Evolutionary conservation across 2,113 vertebrate species (phyloP).

Genomic region (Oxyruncus cristatus): DNA sequence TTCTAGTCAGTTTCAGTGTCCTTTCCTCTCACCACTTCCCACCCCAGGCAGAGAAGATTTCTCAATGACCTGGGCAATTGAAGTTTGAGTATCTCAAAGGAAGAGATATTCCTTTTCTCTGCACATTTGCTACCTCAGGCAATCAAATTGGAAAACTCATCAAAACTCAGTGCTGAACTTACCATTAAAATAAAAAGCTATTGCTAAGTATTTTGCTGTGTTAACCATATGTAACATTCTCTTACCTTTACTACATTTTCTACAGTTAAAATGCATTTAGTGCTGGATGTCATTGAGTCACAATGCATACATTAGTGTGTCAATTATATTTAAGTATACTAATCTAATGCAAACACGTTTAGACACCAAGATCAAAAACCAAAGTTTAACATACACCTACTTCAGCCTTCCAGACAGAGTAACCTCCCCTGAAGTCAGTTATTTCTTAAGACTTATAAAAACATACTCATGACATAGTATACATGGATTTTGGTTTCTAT

Average conservation of each 20-base stretch:
- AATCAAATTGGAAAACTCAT: not conserved
- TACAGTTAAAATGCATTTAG: not conserved
- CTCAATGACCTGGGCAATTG: not conserved
- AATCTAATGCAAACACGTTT: not conserved
- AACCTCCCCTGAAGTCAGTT: not conserved
- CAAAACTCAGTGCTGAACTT: not conserved
- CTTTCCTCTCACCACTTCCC: not conserved
- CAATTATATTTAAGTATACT: not conserved
- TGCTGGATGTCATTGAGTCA: not conserved
- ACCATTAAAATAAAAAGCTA: not conserved
- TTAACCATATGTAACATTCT: not conserved
- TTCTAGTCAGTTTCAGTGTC: not conserved
- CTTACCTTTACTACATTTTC: not conserved
- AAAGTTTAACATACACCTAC: not conserved
- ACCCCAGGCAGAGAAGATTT: not conserved
- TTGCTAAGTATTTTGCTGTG: not conserved
- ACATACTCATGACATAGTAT: not conserved
- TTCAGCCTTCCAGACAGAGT: not conserved
- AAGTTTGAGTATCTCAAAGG: not conserved
- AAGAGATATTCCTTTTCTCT: not conserved
- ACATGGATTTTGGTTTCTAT: not conserved
- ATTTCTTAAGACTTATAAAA: not conserved
- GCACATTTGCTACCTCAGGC: not conserved
- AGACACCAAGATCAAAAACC: not conserved
- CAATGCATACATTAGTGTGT: not conserved